Conservation (phyloP, 92 coral and sea anemone species). For the Virgularia gustaviana region DNA sequence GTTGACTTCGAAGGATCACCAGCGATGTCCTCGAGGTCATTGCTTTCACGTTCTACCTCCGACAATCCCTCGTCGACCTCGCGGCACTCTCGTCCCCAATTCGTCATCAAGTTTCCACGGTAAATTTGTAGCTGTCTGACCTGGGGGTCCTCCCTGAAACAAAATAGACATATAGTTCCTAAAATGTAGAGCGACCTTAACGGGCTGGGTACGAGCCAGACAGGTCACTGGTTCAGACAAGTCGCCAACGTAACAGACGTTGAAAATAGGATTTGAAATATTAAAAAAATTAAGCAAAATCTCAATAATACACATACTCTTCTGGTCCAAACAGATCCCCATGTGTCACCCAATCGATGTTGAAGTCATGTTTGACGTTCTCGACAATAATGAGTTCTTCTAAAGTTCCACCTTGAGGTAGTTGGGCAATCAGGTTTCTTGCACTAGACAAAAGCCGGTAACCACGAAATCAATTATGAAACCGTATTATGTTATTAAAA, state of each 20-base stretch:
- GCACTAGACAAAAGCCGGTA: no score
- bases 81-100: conserved; percentile 36
- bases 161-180: no score
- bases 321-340: conserved; percentile 23
- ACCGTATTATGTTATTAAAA: no score
- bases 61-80: conserved; percentile 28
- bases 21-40: conserved; percentile 13
- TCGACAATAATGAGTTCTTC: conserved; percentile 33
- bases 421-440: not conserved
- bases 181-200: no score
- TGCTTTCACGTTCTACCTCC: conserved; percentile 16
- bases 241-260: no score
- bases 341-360: conserved; percentile 17
- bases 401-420: conserved; percentile 29
- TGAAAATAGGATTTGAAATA: no score
- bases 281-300: no score
- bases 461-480: no score
- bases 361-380: conserved; percentile 20
- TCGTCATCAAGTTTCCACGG: conserved; percentile 29
- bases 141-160: no score
- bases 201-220: no score
- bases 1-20: conserved; percentile 16
- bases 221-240: no score
- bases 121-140: no score
- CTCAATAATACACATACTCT: not conserved